phyloP scores from a whole-genome alignment of 2,113 vertebrate species.

The Chloroceryle aenea region DNA sequence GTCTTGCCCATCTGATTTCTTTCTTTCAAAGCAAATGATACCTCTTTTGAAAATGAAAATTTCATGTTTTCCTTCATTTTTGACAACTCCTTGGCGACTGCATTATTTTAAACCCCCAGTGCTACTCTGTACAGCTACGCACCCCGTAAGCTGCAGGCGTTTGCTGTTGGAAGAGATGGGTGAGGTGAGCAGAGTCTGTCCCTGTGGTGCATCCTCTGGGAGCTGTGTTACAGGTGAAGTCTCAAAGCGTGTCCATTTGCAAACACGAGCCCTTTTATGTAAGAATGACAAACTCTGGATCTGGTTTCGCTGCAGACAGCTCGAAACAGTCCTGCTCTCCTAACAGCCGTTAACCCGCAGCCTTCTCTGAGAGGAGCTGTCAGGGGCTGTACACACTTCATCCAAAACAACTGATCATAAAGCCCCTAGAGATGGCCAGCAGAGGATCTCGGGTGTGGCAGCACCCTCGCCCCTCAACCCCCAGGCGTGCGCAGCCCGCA shows the following conservation, averaged over 20 bases:
- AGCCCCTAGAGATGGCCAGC: neutral
- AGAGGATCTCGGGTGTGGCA: neutral
- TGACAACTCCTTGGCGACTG: neutral
- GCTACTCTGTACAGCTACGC: fast-evolving
- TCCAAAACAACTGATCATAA: neutral
- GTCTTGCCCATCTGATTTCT: neutral
- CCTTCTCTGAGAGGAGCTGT: neutral
- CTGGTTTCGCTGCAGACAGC: neutral
- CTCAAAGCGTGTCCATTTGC: neutral
- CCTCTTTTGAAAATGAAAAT: neutral
- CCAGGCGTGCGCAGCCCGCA: neutral
- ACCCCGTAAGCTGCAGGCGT: neutral
- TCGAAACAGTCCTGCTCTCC: neutral
- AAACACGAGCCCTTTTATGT: neutral
- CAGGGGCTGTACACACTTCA: neutral
- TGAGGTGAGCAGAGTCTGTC: neutral
- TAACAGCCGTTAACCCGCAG: neutral
- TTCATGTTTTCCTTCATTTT: neutral
- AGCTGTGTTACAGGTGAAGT: neutral
- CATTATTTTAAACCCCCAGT: neutral
- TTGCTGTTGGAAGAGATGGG: neutral
- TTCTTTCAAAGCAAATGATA: neutral
- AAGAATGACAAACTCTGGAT: neutral
- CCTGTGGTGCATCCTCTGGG: neutral
- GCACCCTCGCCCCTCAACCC: neutral